Base-by-base conservation (phyloP, 2,888 invertebrate genomes). In the Nephrocerus scutellatus region DNA sequence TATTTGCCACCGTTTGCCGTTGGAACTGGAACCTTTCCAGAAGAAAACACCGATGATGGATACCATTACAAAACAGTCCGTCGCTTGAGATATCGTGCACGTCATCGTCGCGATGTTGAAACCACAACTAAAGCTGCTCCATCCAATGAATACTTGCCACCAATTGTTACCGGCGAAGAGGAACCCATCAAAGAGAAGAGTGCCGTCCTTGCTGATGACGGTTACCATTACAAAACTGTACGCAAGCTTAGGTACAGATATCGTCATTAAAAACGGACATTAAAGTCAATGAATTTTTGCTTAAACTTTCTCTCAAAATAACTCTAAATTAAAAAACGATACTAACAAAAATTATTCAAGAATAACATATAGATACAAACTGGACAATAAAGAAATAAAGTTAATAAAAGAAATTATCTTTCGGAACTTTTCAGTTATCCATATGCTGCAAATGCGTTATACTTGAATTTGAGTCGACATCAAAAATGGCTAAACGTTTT, bases 211-310 rank as follows among this genome's bases (percentile, higher is more conserved):
- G 61, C 54, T 44, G 49, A 53, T 44, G 63, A 63, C 47, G 64
- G 66, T 5, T 63, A 63, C 46, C 66, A 56, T 30, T 63, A 65
- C 46, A 65, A 62, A 53, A 62, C 63, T 30, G 54, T 63, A 29
- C 63, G 65, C 35, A 54, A 57, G 39, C 45, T 62, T 24, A 56
- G 51, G 34, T 63, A 61, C 46, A 62, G 65, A 44, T 47, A 58
- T 36, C 65, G 63, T 36, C 52, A 61, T 49, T 64, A 60, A 45
- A 41, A 21, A n/a, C n/a, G n/a, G n/a, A n/a, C n/a, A n/a, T n/a
- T n/a, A n/a, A n/a, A n/a, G n/a, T n/a, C n/a, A n/a, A n/a, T n/a
- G n/a, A n/a, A n/a, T n/a, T n/a, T n/a, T n/a, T n/a, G 7, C 10
- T 10, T 22, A 22, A 22, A 22, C 7, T 22, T 22, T 9, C 7